Conservation (phyloP, 2,888 invertebrate species). For the Dryococelus australis region DNA sequence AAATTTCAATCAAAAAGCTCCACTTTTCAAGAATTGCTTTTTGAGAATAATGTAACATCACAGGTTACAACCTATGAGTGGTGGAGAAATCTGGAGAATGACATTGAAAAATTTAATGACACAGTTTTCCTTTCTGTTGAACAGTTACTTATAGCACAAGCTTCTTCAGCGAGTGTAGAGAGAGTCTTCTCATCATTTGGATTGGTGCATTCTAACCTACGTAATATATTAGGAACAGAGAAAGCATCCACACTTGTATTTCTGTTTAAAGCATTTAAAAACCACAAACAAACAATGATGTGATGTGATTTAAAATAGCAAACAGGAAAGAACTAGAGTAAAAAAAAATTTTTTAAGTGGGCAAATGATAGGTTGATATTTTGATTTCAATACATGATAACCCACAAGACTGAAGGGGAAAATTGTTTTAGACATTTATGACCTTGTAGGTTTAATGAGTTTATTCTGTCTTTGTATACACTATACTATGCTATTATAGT, state of each 20-base stretch:
- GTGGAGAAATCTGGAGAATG: not conserved
- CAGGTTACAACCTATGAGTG: conserved; percentile 20
- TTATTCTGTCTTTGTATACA: too few species aligned
- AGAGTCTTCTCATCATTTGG: conserved; percentile 29
- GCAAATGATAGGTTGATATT: too few species aligned
- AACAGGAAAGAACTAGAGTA: too few species aligned
- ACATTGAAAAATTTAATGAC: not conserved
- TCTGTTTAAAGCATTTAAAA: conserved; percentile 27
- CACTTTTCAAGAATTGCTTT: not conserved
- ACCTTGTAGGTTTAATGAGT: too few species aligned
- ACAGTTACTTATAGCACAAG: conserved; percentile 17
- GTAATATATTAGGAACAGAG: not conserved
- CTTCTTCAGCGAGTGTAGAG: conserved; percentile 13
- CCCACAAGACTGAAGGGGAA: too few species aligned
- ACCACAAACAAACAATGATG: not conserved
- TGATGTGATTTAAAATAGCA: not conserved
- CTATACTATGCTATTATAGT: too few species aligned
- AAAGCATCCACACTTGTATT: conserved; percentile 6
- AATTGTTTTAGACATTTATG: too few species aligned
- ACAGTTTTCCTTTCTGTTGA: conserved; percentile 17
- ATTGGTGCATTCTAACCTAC: conserved; percentile 19
- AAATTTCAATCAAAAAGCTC: too few species aligned
- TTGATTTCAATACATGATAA: too few species aligned
- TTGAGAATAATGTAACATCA: not conserved
- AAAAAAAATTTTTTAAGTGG: too few species aligned